phyloP scores from a whole-genome alignment of 2,113 vertebrate species.

The Chiloscyllium plagiosum region DNA sequence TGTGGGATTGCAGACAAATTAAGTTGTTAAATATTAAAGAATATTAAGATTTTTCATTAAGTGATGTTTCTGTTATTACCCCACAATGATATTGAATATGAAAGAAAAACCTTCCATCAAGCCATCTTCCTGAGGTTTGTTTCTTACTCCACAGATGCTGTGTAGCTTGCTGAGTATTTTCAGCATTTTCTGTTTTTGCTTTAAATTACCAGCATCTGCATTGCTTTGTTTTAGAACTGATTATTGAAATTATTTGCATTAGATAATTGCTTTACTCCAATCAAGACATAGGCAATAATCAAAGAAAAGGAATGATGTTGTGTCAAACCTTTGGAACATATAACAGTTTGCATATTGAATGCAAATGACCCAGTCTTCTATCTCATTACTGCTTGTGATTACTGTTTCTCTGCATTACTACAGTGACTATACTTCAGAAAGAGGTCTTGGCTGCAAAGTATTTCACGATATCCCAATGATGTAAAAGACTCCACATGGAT shows the following conservation, averaged over 20 bases:
- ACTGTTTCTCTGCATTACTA: not conserved
- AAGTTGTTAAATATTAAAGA: not conserved
- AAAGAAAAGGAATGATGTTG: not conserved
- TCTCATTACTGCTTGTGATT: not conserved
- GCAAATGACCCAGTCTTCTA: not conserved
- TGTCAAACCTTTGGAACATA: not conserved
- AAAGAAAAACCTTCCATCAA: not conserved
- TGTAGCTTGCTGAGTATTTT: too few relatives aligned
- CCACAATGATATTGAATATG: not conserved
- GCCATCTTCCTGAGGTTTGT: too few relatives aligned
- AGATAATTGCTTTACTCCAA: not conserved
- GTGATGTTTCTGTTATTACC: not conserved
- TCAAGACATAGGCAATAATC: not conserved
- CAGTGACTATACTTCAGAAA: not conserved
- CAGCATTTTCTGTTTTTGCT: too few relatives aligned
- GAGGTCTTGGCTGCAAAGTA: not conserved
- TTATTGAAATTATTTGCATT: not conserved
- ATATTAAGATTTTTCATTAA: not conserved
- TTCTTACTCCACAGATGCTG: too few relatives aligned
- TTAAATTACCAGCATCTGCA: too few relatives aligned
- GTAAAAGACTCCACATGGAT: not conserved
- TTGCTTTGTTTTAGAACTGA: not conserved
- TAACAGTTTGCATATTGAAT: not conserved
- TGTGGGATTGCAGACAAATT: not conserved
- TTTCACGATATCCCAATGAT: not conserved